Conservation (phyloP, 2,888 invertebrate species). For the Netelia virgata region DNA sequence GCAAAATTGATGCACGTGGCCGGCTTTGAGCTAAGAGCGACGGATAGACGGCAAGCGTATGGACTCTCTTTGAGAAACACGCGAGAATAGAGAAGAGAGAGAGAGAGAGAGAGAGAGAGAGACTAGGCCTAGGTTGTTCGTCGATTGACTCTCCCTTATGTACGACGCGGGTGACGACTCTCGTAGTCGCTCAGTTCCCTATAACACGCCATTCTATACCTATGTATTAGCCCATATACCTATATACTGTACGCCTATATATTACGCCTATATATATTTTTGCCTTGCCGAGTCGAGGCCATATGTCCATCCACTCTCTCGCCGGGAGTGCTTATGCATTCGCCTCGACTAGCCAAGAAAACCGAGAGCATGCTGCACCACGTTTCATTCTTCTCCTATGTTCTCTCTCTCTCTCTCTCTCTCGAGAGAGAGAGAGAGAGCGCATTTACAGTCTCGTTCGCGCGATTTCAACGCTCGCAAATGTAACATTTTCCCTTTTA, state of each 20-base stretch:
- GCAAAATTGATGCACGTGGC: conserved; percentile 73
- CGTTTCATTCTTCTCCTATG: conserved; percentile 40
- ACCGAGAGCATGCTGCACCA: conserved; percentile 47
- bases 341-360: conserved; percentile 38
- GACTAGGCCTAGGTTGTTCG: conserved; percentile 71
- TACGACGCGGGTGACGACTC: conserved; percentile 22
- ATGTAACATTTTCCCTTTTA: conserved; percentile 56
- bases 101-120: conserved; percentile 40
- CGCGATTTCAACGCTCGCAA: conserved; percentile 41
- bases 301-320: conserved; percentile 62
- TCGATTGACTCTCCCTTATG: conserved; percentile 53
- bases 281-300: conserved; percentile 59
- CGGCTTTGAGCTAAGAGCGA: conserved; percentile 25
- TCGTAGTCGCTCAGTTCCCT: conserved; percentile 15
- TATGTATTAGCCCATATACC: neutral
- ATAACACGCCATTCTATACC: neutral
- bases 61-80: neutral
- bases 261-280: neutral
- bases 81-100: conserved; percentile 14
- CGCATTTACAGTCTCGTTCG: conserved; percentile 35
- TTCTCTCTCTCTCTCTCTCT: conserved; percentile 12
- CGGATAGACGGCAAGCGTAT: neutral
- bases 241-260: neutral
- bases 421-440: too few relatives aligned
- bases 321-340: conserved; percentile 55